phyloP scores from a whole-genome alignment of 2,888 invertebrate species.

The Oscheius sp. region DNA sequence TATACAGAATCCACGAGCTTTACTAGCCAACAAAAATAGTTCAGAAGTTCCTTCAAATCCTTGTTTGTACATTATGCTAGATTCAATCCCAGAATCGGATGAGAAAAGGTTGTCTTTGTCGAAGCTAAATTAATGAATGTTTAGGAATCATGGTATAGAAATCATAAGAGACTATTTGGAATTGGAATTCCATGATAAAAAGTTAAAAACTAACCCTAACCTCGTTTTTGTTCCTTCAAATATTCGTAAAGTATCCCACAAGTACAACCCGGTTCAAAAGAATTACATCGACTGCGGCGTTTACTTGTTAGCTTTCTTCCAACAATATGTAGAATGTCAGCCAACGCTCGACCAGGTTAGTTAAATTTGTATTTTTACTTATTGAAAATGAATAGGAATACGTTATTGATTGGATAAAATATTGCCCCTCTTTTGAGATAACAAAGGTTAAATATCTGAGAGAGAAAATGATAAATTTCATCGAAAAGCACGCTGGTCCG shows the following conservation, averaged over 20 bases:
- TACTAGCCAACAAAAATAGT: neutral
- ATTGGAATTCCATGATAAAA: conserved; percentile 25
- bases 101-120: neutral
- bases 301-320: conserved; percentile 9
- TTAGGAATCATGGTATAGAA: neutral
- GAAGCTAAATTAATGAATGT: neutral
- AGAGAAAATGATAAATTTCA: conserved; percentile 15
- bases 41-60: neutral
- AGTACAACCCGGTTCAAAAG: conserved; percentile 18
- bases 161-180: conserved; percentile 23
- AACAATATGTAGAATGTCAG: neutral
- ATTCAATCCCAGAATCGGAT: conserved; percentile 20
- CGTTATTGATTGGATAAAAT: conserved; percentile 6
- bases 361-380: neutral
- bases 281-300: conserved; percentile 26
- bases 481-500: neutral
- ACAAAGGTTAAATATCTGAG: conserved; percentile 2
- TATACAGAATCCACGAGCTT: neutral
- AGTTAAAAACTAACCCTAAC: conserved; percentile 11
- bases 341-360: neutral
- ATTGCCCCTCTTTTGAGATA: conserved; percentile 4
- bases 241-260: neutral
- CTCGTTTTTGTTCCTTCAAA: neutral
- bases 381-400: neutral
- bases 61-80: conserved; percentile 10